A percentile compares a stretch with the other conserved stretches of the same genome.
Evolutionary conservation across 1,140 invertebrate species (phyloP).

Genomic region (Platorchestia sp.): DNA sequence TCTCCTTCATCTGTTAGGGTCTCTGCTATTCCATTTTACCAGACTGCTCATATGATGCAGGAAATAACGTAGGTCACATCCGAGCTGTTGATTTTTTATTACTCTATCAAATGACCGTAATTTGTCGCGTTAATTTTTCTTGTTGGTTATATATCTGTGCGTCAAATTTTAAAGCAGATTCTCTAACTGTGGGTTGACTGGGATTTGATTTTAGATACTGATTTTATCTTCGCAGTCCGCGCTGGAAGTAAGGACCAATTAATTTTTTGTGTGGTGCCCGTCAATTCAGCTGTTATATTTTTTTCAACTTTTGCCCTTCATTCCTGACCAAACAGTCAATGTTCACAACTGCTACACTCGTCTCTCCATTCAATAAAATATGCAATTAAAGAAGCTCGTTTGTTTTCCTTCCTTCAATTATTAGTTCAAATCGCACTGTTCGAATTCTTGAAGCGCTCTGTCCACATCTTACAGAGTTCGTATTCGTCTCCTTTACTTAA

Average conservation of each 20-base stretch:
- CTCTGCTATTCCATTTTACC: not conserved
- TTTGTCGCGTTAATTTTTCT: not conserved
- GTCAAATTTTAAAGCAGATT: not conserved
- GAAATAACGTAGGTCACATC: not conserved
- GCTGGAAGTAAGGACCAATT: conserved; percentile 35
- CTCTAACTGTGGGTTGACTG: not conserved
- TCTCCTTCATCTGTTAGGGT: not conserved
- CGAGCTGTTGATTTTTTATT: not conserved
- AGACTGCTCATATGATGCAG: not conserved
- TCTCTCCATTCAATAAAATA: conserved; percentile 40
- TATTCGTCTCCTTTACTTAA: no score
- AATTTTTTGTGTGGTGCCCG: not conserved
- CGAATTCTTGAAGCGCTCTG: not conserved
- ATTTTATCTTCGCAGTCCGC: conserved; percentile 4
- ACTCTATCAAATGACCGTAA: not conserved
- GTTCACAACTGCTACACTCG: conserved; percentile 28
- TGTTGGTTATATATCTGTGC: conserved; percentile 23
- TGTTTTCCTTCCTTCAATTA: not conserved
- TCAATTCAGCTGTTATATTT: conserved; percentile 25
- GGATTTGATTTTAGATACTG: conserved; percentile 3
- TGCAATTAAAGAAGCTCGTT: not conserved
- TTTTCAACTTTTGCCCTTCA: conserved; percentile 1
- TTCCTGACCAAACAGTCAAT: conserved; percentile 29
- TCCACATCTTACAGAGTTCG: no score
- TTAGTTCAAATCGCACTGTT: not conserved